Percentiles rank a stretch among this genome's conserved stretches.
phyloP scores from a whole-genome alignment of 2,888 invertebrate genomes.

The Yponomeuta malinellus region DNA sequence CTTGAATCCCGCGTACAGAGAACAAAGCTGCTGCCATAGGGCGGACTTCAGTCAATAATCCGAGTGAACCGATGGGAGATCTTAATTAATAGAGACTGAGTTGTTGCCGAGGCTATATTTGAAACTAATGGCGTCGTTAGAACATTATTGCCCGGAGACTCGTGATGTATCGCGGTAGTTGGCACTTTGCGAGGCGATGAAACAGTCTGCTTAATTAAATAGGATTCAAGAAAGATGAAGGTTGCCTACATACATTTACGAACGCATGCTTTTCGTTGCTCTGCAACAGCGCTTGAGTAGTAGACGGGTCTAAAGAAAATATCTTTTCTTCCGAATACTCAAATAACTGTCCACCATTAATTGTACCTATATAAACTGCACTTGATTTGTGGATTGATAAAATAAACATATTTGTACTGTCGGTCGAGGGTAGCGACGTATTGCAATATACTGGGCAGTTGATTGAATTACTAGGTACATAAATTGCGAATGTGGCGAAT shows the following conservation, averaged over 20 bases:
- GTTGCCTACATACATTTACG: neutral
- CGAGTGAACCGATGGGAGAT: neutral
- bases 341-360: too few relatives aligned
- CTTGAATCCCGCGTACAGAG: neutral
- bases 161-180: neutral
- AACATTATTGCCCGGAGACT: slow-evolving; percentile 1
- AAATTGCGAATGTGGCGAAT: too few relatives aligned
- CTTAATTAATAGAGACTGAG: neutral
- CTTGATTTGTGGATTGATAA: too few relatives aligned
- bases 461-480: too few relatives aligned
- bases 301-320: too few relatives aligned
- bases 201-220: neutral
- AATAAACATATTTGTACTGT: too few relatives aligned
- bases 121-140: slow-evolving; percentile 2
- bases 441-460: too few relatives aligned
- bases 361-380: too few relatives aligned
- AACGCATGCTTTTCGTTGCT: neutral
- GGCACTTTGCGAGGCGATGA: neutral
- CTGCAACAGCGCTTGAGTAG: too few relatives aligned
- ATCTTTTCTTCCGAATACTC: too few relatives aligned
- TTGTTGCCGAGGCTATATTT: slow-evolving; percentile 3
- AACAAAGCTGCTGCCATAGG: neutral
- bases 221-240: neutral
- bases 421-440: too few relatives aligned
- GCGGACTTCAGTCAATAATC: neutral